These are phyloP conservation scores for Aramus guarauna DNA, from an alignment of 2,113 vertebrate species.

Conservation along the genomic window DNA sequence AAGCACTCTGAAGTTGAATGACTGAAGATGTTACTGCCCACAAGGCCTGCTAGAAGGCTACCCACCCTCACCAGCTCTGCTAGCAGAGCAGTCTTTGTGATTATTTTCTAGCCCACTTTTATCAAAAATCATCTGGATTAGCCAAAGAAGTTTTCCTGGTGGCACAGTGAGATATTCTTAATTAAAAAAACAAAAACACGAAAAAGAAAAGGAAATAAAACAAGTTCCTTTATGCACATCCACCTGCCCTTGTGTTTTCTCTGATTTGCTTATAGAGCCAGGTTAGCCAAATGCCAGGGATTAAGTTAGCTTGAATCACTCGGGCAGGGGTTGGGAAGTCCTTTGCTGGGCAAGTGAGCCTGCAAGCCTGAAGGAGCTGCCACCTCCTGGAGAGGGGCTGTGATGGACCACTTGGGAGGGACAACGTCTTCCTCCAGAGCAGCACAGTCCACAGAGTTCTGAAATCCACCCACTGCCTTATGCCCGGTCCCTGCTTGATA, in stretches of 20 bases:
- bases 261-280: neutral
- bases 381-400: neutral
- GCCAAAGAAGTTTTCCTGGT: neutral
- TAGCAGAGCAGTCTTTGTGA: neutral
- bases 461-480: neutral
- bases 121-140: neutral
- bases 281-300: neutral
- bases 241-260: neutral
- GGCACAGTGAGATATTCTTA: neutral
- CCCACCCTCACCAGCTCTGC: neutral
- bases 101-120: neutral
- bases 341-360: neutral
- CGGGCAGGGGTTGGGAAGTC: neutral
- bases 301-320: neutral
- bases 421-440: neutral
- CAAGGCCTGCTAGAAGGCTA: neutral
- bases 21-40: neutral
- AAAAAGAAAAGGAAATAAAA: no score
- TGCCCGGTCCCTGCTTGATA: accelerated
- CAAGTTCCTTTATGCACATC: neutral
- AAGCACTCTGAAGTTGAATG: neutral
- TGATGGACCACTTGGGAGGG: neutral
- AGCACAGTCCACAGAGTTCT: neutral
- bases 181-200: neutral
- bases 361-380: neutral